Evolutionary conservation across 2,113 vertebrate genomes (phyloP), one percentile per base, ranked within the genome.

Genomic region (Protomyctophum bolini): DNA sequence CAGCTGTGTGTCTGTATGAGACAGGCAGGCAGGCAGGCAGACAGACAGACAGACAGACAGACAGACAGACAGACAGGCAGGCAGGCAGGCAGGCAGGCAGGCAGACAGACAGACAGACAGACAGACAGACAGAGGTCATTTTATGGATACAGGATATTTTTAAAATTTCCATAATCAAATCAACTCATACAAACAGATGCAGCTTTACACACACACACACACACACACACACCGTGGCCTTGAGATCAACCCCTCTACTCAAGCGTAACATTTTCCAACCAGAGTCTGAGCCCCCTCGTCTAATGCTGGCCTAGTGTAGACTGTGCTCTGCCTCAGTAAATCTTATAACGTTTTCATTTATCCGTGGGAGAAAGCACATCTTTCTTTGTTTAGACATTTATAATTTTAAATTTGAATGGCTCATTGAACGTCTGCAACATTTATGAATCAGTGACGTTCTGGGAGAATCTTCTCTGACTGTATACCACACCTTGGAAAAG

Each of bases 401-500:
- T 21, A 21, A 21, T 21, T 21, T 21, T 41, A 4, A 41, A 41
- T 41, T 41, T 41, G 5, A 41, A 41, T 41, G 33, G 33, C 33
- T 54, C 29, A 73, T 77, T 64, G 68, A 81, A 76, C 15, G 68
- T 72, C 60, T 49, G 63, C 55, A 72, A 61, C 80, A 70, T 65
- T 57, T 78, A 77, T 86, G 80, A 84, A 75, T 81, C 77, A 80
- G 77, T 71, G 64, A 66, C 46, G 54, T 10, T 63, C 63, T 75
- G 61, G 50, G 48, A 72, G 21, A 6, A 11, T 0, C 0, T 56
- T 6, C 41, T 45, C 11, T 58, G 6, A 21, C 21, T 21, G 21
- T 21, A 21, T 15, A n/a, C 74, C 82, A 57, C 82, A 73, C 80
- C 83, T 83, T 12, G 64, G 83, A 86, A 75, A 85, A 79, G 47